Percentiles rank a stretch among this genome's conserved stretches.
phyloP scores from a whole-genome alignment of 2,797 vertebrate species.

The Sebastes dallii region DNA sequence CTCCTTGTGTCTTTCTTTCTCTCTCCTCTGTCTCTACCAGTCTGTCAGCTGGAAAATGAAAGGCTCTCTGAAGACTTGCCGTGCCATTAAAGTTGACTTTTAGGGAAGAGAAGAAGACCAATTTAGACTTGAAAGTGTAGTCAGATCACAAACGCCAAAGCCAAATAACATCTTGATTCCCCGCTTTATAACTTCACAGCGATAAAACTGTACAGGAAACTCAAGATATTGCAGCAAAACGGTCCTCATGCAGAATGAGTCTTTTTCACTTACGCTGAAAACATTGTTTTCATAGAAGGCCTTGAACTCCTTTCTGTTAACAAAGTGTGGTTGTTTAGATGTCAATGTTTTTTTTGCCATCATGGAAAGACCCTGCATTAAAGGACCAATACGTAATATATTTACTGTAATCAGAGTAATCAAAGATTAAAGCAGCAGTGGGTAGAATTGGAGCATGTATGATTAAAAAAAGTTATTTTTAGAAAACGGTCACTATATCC shows the following conservation, averaged over 20 bases:
- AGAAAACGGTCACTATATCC: too few relatives aligned
- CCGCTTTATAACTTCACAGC: neutral
- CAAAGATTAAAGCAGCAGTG: too few relatives aligned
- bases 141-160: constrained; percentile 10
- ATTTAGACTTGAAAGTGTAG: constrained; percentile 12
- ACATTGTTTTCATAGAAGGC: too few relatives aligned
- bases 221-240: neutral
- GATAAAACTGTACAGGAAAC: neutral
- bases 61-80: neutral
- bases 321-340: too few relatives aligned
- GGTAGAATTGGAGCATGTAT: too few relatives aligned
- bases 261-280: neutral
- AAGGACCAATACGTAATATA: too few relatives aligned
- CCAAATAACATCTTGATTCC: neutral
- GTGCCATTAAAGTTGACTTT: constrained; percentile 20
- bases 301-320: neutral
- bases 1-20: neutral
- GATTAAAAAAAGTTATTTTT: too few relatives aligned
- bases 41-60: neutral
- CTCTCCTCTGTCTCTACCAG: neutral
- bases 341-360: too few relatives aligned
- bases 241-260: neutral
- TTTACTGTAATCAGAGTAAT: too few relatives aligned
- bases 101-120: neutral
- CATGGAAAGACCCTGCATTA: too few relatives aligned